Evolutionary conservation across 1,140 invertebrate species (phyloP).

Genomic region (Bombus difficillimus): DNA sequence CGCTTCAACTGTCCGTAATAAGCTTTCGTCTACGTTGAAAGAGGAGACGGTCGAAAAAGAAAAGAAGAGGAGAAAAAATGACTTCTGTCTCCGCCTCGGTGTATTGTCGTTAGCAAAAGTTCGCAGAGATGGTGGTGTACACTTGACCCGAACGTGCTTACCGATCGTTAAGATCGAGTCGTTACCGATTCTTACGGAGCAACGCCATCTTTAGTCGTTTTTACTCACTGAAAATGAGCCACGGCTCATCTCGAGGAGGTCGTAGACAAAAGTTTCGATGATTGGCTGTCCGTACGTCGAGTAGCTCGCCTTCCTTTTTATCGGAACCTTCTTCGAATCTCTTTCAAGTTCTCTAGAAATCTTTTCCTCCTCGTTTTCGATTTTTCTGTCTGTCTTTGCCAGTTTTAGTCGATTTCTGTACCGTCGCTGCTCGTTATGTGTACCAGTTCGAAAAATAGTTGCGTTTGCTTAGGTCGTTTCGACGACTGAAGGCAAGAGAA

Average conservation of each 20-base stretch:
- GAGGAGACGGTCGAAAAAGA: background rate
- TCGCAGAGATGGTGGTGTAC: background rate
- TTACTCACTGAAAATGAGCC: slow-evolving; percentile 26
- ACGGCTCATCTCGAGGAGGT: slow-evolving; percentile 2
- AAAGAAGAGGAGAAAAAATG: background rate
- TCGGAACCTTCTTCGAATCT: background rate
- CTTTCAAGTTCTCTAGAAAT: background rate
- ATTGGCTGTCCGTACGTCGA: slow-evolving; percentile 36
- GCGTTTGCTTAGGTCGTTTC: background rate
- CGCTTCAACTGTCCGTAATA: background rate
- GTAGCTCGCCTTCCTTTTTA: background rate
- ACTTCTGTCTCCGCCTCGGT: background rate
- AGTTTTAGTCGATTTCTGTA: background rate
- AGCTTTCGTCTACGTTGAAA: background rate
- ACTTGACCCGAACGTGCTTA: slow-evolving; percentile 14
- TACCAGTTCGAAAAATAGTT: background rate
- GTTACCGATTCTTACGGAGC: background rate
- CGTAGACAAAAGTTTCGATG: slow-evolving; percentile 44
- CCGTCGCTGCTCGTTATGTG: background rate
- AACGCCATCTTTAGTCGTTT: slow-evolving; percentile 26
- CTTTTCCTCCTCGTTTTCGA: background rate
- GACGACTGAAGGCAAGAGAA: no score
- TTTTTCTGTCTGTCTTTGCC: background rate
- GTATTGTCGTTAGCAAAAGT: background rate
- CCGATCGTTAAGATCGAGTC: background rate